Base-by-base conservation (phyloP, 2,797 vertebrate genomes). In the Perdix hodgsoniae region DNA sequence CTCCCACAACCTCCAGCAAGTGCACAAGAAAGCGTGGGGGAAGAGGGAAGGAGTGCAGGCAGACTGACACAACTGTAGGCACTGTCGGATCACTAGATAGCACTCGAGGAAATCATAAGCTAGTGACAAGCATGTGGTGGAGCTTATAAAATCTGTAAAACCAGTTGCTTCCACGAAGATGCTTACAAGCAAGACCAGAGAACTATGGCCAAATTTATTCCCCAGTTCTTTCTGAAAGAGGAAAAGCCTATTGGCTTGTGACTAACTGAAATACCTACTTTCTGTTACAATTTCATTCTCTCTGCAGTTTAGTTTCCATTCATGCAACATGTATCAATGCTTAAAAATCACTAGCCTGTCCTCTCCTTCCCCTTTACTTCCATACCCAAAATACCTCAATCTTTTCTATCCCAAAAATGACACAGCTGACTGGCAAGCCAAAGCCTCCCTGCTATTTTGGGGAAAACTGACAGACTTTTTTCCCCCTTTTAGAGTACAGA, bases 321-420 rank as follows among this genome's bases (percentile, higher is more conserved):
- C 64, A 37, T 57, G 87, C 73, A 64, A 92, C 56, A 90, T 23
- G 56, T 44, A 79, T 33, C 84, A 88, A 52, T 59, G 40, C 64
- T 83, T 67, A 39, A 74, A 88, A 85, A 84, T 85, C 76, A 77
- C 60, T 60, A 69, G 79, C 82, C 78, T 63, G 69, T 92, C 90
- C 91, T 88, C 86, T 88, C 84, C 82, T 86, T 94, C 72, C 71
- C 78, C 73, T 89, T 93, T 82, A 71, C 75, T 95, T 89, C 92
- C 89, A 88, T 77, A 90, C 67, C 83, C 91, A 39, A 86, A 90
- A 93, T 71, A 83, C 89, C 80, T 92, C 85, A 72, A 24, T 65
- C 74, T 52, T 86, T 67, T 82, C 74, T 10, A 77, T 70, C 79
- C 64, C 67, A 57, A 67, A 59, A 96, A 75, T 59, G 27, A 89